A percentile compares a stretch with the other conserved stretches of the same genome.
phyloP scores from a whole-genome alignment of 2,113 vertebrate species.

The Tapirus terrestris region DNA sequence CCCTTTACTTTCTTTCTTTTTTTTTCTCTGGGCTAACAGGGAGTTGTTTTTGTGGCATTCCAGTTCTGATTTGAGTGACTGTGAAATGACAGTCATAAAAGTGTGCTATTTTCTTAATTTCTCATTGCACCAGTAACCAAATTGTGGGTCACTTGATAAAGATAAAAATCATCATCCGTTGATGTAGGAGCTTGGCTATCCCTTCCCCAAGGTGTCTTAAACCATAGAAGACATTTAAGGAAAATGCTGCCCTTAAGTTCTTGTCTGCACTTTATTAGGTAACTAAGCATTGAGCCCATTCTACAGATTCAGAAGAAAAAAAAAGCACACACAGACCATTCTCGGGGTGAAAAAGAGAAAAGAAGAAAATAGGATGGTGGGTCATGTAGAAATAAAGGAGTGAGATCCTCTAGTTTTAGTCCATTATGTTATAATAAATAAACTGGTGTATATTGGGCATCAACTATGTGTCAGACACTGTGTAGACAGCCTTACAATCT shows the following conservation, averaged over 20 bases:
- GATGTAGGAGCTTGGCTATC: background rate
- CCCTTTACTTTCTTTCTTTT: constrained; percentile 86
- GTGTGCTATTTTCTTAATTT: constrained; percentile 75
- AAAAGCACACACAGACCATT: background rate
- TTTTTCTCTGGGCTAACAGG: constrained; percentile 83
- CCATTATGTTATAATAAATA: background rate
- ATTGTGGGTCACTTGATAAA: constrained; percentile 57
- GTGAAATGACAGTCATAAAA: constrained; percentile 72
- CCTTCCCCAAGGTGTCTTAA: background rate
- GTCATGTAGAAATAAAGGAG: background rate
- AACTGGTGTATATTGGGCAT: background rate
- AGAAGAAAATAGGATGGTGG: background rate
- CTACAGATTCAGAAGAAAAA: background rate
- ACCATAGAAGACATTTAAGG: constrained; percentile 23
- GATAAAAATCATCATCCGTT: constrained; percentile 47
- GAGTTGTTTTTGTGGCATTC: constrained; percentile 87
- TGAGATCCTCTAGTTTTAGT: background rate
- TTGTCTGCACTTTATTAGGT: background rate
- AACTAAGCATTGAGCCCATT: background rate
- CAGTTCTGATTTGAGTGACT: constrained; percentile 87
- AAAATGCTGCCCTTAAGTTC: background rate
- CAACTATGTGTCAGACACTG: background rate
- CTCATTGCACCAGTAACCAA: constrained; percentile 66
- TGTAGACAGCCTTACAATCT: background rate
- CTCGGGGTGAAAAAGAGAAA: background rate